phyloP scores from a whole-genome alignment of 1,140 invertebrate species.

The Bombus ignitus region DNA sequence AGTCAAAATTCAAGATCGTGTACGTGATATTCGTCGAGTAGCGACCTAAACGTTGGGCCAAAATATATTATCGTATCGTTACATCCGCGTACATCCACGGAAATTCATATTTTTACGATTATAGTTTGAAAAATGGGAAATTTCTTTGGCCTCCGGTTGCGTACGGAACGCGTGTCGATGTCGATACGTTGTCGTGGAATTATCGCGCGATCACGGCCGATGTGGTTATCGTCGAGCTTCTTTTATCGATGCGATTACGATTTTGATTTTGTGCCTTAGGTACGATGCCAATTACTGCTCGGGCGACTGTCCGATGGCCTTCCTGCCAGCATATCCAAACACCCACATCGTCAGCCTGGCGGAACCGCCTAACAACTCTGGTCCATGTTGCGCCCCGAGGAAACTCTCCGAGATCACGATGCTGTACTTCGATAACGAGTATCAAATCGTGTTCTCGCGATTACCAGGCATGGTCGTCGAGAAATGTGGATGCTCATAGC shows the following conservation, averaged over 20 bases:
- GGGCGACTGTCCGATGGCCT: slow-evolving; percentile 95
- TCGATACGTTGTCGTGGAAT: no score
- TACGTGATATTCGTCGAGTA: no score
- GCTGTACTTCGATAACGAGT: slow-evolving; percentile 95
- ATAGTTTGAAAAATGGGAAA: no score
- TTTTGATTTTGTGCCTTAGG: slow-evolving; percentile 67
- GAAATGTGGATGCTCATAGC: slow-evolving; percentile 94
- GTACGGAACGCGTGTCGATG: no score
- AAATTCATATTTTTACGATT: no score
- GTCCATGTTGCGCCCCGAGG: slow-evolving; percentile 94
- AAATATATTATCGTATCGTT: no score
- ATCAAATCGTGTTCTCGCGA: slow-evolving; percentile 93
- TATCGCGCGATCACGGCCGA: no score
- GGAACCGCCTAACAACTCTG: slow-evolving; percentile 87
- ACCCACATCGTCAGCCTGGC: slow-evolving; percentile 94
- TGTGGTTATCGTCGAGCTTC: no score
- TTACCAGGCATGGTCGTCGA: slow-evolving; percentile 97
- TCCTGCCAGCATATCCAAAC: slow-evolving; percentile 95
- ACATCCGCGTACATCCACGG: no score
- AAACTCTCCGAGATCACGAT: slow-evolving; percentile 95
- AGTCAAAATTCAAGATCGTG: no score
- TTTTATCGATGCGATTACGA: neutral
- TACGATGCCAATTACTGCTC: slow-evolving; percentile 99
- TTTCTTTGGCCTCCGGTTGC: no score
- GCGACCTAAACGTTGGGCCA: no score